A percentile compares a stretch with the other conserved stretches of the same genome.
These are phyloP conservation scores for Ceratoteleas bidentatus DNA, from an alignment of 1,140 invertebrate genomes.

Conservation along the genomic window DNA sequence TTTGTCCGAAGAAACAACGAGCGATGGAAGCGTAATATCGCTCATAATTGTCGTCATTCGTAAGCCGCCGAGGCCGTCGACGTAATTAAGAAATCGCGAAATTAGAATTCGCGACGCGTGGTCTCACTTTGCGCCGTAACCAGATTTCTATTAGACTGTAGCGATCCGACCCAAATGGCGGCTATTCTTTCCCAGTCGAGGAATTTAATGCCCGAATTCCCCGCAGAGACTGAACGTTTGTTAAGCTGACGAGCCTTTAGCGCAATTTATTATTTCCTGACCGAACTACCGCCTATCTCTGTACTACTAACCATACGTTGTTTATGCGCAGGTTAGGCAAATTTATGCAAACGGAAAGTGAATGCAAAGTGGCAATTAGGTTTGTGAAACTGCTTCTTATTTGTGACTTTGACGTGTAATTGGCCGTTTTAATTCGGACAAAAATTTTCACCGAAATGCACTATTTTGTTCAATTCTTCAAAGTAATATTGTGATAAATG, in stretches of 20 bases:
- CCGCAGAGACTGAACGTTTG: conserved; percentile 61
- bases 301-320: conserved; percentile 46
- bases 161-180: conserved; percentile 45
- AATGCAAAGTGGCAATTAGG: conserved; percentile 36
- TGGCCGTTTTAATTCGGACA: too few relatives aligned
- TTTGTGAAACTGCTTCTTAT: conserved; percentile 24
- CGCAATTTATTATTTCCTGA: conserved; percentile 62
- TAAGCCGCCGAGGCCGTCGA: conserved; percentile 1
- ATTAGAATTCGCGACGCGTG: conserved; percentile 47
- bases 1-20: background rate
- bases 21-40: background rate
- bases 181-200: conserved; percentile 60
- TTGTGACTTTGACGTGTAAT: background rate
- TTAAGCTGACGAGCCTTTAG: conserved; percentile 66
- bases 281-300: conserved; percentile 38
- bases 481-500: too few relatives aligned
- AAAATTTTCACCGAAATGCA: too few relatives aligned
- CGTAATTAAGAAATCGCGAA: conserved; percentile 49
- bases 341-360: conserved; percentile 50
- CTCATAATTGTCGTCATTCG: conserved; percentile 19
- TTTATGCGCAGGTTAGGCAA: conserved; percentile 44
- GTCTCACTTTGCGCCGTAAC: conserved; percentile 31
- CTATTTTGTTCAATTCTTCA: too few relatives aligned
- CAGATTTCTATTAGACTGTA: conserved; percentile 62
- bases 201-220: conserved; percentile 57